These are phyloP conservation scores for Tenodera sinensis DNA, from an alignment of 2,888 invertebrate species.

Conservation along the genomic window DNA sequence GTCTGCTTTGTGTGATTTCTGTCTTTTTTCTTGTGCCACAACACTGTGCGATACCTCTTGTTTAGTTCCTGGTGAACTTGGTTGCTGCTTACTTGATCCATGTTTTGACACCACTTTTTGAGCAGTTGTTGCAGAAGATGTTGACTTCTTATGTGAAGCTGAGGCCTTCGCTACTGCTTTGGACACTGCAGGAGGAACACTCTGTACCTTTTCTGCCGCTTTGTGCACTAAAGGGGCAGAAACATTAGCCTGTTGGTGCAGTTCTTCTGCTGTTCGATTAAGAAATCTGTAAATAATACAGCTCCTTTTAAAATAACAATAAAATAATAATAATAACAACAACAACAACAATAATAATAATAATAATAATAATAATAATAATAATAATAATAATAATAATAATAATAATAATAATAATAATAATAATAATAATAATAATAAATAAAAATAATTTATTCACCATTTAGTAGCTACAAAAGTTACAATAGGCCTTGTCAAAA, in stretches of 20 bases:
- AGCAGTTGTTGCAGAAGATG: neutral
- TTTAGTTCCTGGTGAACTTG: neutral
- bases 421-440: too few species aligned
- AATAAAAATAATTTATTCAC: too few species aligned
- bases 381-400: too few species aligned
- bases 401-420: too few species aligned
- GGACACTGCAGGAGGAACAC: neutral
- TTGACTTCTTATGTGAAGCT: neutral
- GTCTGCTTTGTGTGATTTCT: neutral
- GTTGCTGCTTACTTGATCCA: neutral
- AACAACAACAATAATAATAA: too few species aligned
- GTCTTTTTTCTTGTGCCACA: neutral
- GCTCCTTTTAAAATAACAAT: neutral
- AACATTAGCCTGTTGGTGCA: slow-evolving; percentile 68
- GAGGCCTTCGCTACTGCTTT: neutral
- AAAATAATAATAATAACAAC: too few species aligned
- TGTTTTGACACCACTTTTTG: neutral
- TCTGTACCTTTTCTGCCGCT: slow-evolving; percentile 31
- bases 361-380: too few species aligned
- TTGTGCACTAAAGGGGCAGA: slow-evolving; percentile 52
- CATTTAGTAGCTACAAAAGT: too few species aligned
- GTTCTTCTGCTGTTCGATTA: slow-evolving; percentile 56
- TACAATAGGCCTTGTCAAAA: too few species aligned
- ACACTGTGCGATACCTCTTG: neutral
- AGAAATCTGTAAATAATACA: slow-evolving; percentile 25